Conservation (phyloP, 2,113 vertebrate genomes). For the Galbula dea region DNA sequence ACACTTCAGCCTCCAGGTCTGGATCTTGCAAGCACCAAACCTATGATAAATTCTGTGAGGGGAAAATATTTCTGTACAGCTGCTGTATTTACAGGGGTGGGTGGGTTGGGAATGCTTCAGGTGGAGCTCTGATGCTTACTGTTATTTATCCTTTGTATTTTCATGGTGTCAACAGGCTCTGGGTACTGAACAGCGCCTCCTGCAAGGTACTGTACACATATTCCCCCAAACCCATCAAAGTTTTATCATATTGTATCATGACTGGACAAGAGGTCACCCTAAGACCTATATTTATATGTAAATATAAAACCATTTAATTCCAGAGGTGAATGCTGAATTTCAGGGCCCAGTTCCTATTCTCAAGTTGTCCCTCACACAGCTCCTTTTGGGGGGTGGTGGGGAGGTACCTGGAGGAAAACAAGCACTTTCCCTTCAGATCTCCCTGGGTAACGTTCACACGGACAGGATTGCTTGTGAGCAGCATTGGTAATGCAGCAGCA, state of each 20-base stretch:
- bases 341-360: neutral
- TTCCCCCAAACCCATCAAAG: neutral
- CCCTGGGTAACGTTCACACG: neutral
- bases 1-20: neutral
- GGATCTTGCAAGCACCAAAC: neutral
- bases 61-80: neutral
- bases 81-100: neutral
- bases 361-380: neutral
- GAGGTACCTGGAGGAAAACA: neutral
- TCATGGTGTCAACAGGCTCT: neutral
- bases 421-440: neutral
- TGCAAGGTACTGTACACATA: accelerated
- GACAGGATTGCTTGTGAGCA: neutral
- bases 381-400: neutral
- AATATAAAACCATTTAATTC: neutral
- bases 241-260: neutral
- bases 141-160: neutral
- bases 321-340: neutral
- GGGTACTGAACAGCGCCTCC: neutral
- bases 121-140: neutral
- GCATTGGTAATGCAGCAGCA: neutral
- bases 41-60: neutral
- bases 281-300: neutral
- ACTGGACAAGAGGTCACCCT: neutral
- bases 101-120: neutral